phyloP scores from a whole-genome alignment of 2,797 vertebrate species.

The Salmo trutta region DNA sequence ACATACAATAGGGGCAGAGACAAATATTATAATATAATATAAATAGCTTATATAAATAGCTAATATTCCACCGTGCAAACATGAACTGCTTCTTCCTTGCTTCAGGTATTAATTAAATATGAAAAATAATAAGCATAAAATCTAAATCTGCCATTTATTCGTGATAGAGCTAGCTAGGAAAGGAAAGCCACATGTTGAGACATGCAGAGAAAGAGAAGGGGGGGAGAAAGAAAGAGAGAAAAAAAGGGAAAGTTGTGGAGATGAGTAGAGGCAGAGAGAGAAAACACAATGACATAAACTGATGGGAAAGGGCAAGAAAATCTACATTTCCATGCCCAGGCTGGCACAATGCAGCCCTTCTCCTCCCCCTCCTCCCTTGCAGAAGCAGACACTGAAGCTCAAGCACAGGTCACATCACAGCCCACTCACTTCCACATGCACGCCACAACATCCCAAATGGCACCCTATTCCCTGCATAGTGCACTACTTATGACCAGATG shows the following conservation, averaged over 20 bases:
- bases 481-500: not conserved
- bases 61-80: constrained; percentile 30
- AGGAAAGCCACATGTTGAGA: not conserved
- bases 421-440: constrained; percentile 44
- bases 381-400: constrained; percentile 57
- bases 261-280: constrained; percentile 10
- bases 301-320: constrained; percentile 62
- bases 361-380: constrained; percentile 61
- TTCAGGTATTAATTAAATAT: not conserved
- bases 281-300: constrained; percentile 21
- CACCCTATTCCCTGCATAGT: no score
- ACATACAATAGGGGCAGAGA: no score
- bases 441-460: not conserved
- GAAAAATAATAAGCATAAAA: not conserved
- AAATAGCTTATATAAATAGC: not conserved
- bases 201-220: constrained; percentile 5
- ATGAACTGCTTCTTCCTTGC: constrained; percentile 54
- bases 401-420: constrained; percentile 66
- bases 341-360: constrained; percentile 69
- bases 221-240: not conserved
- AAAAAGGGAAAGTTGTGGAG: constrained; percentile 9
- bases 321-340: constrained; percentile 74
- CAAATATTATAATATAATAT: no score
- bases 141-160: not conserved
- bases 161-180: not conserved